Evolutionary conservation across 2,888 invertebrate genomes (phyloP).

Genomic region (Isoperla grammatica): DNA sequence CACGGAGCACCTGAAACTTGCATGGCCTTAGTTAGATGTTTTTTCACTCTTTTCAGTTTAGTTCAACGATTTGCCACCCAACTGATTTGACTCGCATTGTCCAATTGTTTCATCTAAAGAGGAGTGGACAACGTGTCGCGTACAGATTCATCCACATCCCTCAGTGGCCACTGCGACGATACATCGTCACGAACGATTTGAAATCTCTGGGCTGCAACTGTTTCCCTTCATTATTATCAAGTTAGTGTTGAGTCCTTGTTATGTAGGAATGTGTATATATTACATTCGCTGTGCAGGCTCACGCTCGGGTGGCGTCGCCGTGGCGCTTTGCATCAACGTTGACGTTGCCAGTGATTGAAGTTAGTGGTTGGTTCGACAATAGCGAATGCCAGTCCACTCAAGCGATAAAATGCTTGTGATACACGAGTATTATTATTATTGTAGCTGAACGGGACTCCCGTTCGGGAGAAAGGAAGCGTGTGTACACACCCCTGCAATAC

Average conservation of each 20-base stretch:
- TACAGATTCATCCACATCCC: too few relatives aligned
- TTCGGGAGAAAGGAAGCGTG: background rate
- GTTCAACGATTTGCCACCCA: too few relatives aligned
- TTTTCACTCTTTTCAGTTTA: too few relatives aligned
- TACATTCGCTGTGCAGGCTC: background rate
- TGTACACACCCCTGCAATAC: constrained; percentile 3
- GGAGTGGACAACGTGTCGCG: too few relatives aligned
- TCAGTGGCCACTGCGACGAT: too few relatives aligned
- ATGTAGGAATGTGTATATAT: constrained; percentile 4
- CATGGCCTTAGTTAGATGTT: too few relatives aligned
- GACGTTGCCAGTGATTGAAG: constrained; percentile 30
- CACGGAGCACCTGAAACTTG: too few relatives aligned
- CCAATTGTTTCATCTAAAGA: too few relatives aligned
- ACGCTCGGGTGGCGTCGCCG: constrained; percentile 18
- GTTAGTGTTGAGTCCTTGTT: constrained; percentile 1
- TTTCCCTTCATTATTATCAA: too few relatives aligned
- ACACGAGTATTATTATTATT: constrained; percentile 27
- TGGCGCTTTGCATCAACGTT: constrained; percentile 27
- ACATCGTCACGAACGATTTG: too few relatives aligned
- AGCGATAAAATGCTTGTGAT: constrained; percentile 24
- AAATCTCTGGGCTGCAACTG: too few relatives aligned
- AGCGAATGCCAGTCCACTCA: constrained; percentile 22
- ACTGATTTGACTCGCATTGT: too few relatives aligned
- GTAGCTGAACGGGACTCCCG: constrained; percentile 10
- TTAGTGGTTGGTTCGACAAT: constrained; percentile 26